phyloP scores from a whole-genome alignment of 2,888 invertebrate genomes.

The Drosophila setosimentum region DNA sequence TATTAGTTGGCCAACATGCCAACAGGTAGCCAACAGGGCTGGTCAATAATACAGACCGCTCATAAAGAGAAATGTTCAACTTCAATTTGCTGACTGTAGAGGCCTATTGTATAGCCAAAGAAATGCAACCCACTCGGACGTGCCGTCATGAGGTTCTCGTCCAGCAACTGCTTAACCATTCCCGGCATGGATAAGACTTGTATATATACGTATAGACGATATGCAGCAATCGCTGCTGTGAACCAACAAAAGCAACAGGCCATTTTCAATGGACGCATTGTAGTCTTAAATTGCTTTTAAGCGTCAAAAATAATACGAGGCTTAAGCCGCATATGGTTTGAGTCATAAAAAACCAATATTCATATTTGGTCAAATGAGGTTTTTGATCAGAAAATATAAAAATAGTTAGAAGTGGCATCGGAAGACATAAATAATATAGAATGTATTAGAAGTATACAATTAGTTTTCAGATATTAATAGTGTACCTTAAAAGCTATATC shows the following conservation, averaged over 20 bases:
- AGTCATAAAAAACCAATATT: background rate
- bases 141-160: conserved; percentile 40
- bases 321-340: conserved; percentile 5
- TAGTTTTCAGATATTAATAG: background rate
- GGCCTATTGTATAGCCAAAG: conserved; percentile 13
- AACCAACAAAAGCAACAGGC: conserved; percentile 14
- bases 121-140: conserved; percentile 55
- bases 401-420: background rate
- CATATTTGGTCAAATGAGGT: conserved; percentile 18
- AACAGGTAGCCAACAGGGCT: conserved; percentile 43
- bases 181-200: conserved; percentile 57
- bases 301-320: conserved; percentile 7
- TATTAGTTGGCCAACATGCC: conserved; percentile 67
- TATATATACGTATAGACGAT: conserved; percentile 1
- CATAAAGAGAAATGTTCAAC: conserved; percentile 73
- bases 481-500: background rate
- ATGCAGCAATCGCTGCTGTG: conserved; percentile 33
- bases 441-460: background rate
- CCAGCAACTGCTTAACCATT: conserved; percentile 45
- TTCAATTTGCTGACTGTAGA: conserved; percentile 24
- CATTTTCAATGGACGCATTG: conserved; percentile 14
- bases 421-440: background rate
- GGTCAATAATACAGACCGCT: conserved; percentile 60
- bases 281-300: conserved; percentile 13
- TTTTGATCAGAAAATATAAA: background rate